Conservation (phyloP, 2,113 vertebrate genomes). For the Natator depressus region DNA sequence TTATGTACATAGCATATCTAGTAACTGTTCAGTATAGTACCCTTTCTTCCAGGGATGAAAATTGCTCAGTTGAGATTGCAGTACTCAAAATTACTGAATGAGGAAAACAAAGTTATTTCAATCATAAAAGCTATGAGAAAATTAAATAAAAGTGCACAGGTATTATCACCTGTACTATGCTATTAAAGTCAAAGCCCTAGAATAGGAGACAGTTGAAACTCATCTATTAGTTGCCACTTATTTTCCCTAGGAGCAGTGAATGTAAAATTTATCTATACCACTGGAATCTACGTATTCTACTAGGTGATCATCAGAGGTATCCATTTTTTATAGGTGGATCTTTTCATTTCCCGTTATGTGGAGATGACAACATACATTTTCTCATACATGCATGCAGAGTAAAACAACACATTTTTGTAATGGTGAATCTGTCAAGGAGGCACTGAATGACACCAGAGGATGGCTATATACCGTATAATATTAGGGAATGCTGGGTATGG, state of each 20-base stretch:
- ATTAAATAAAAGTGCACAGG: fast-evolving
- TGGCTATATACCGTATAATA: fast-evolving
- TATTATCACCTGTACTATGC: background rate
- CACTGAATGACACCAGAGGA: fast-evolving
- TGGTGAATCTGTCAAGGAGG: fast-evolving
- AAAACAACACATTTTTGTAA: background rate
- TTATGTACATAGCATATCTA: background rate
- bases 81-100: background rate
- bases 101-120: background rate
- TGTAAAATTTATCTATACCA: background rate
- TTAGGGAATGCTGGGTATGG: background rate
- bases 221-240: fast-evolving
- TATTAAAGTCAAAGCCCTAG: background rate
- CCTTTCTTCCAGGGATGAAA: background rate
- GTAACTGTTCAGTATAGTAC: background rate
- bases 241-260: background rate
- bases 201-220: background rate
- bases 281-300: fast-evolving
- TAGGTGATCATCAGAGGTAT: background rate
- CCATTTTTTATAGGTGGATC: background rate
- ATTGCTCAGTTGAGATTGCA: background rate
- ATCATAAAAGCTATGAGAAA: background rate
- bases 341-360: background rate
- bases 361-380: background rate
- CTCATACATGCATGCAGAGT: fast-evolving